Base-by-base conservation (phyloP, 1,140 invertebrate genomes). In the Episyrphus balteatus region DNA sequence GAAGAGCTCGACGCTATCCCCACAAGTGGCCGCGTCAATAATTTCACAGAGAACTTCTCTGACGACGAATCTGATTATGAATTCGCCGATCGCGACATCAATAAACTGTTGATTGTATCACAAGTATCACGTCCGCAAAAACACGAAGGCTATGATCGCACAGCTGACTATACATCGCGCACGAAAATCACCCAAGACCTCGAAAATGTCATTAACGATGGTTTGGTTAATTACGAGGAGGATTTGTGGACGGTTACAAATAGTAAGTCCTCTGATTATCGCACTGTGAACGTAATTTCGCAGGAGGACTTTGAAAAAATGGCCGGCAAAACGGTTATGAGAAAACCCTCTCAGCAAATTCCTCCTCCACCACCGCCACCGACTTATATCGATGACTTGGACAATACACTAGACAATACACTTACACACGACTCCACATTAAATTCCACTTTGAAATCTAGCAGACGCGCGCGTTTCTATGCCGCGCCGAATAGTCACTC, bases 61-160 rank as follows among this genome's bases (percentile, higher is more conserved):
- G 81, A 84, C 54, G 84, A 87, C 55, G 88, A 91, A 50, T 83
- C 84, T 12, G 89, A 93, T 62, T 77, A 79, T 52, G 93, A 97
- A 70, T 77, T 95, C 48, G 86, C 86, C 52, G 95, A 99, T 72
- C 77, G 83, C 54, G 91, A 97, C 64, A 82, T 98, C 40, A 91
- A 92, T 56, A 93, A 98, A 68, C 76, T 99, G 48, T 74, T 98
- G 13, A 98, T 99, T 55, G 90, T 98, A 15, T 95, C 92, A 3
- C 94, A 97, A 77, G 82, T 78, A 49, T 73, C 49, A 54, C 70
- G 81, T 48, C 69, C 73, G 34, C 78, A 77, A 18, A 90, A 89
- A 63, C 89, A 92, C 59, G 89, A 93, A 63, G 88, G 88, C 7
- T 82, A 90, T 62, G 88, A 93, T 74, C 77, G 90, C 36, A 90